Percentiles rank a stretch among this genome's conserved stretches.
These are phyloP conservation scores for Cryptophagus acutangulus DNA, from an alignment of 2,888 invertebrate species.

Conservation along the genomic window DNA sequence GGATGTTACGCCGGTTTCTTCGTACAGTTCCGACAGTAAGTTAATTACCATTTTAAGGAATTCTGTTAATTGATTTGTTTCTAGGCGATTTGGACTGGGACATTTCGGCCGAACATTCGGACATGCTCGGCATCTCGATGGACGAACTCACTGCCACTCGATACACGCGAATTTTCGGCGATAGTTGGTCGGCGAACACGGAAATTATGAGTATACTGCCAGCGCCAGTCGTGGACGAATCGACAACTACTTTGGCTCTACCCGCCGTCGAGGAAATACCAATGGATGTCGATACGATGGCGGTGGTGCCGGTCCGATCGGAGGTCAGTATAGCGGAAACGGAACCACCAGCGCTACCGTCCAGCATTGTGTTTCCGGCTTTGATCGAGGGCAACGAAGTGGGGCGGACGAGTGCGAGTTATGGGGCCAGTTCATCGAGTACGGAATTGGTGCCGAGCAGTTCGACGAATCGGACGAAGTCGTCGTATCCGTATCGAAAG, in stretches of 20 bases:
- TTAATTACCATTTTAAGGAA: conserved; percentile 3
- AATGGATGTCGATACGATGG: conserved; percentile 22
- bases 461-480: conserved; percentile 31
- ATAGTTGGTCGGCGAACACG: conserved; percentile 42
- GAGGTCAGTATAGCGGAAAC: too few species aligned
- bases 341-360: conserved; percentile 28
- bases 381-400: conserved; percentile 43
- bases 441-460: conserved; percentile 51
- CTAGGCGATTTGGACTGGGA: conserved; percentile 73
- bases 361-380: conserved; percentile 35
- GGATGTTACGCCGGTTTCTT: conserved; percentile 52
- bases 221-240: conserved; percentile 15
- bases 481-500: conserved; percentile 29
- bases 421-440: not conserved
- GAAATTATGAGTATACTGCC: too few species aligned
- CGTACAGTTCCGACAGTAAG: conserved; percentile 62
- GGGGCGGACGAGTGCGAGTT: conserved; percentile 30
- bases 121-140: conserved; percentile 46
- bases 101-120: conserved; percentile 58
- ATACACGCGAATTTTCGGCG: too few species aligned
- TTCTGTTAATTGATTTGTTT: conserved; percentile 12
- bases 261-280: conserved; percentile 21
- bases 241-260: conserved; percentile 23
- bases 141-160: too few species aligned
- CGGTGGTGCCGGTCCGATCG: too few species aligned